These are phyloP conservation scores for Ganaspis brasiliensis DNA, from an alignment of 2,888 invertebrate species.

Conservation along the genomic window DNA sequence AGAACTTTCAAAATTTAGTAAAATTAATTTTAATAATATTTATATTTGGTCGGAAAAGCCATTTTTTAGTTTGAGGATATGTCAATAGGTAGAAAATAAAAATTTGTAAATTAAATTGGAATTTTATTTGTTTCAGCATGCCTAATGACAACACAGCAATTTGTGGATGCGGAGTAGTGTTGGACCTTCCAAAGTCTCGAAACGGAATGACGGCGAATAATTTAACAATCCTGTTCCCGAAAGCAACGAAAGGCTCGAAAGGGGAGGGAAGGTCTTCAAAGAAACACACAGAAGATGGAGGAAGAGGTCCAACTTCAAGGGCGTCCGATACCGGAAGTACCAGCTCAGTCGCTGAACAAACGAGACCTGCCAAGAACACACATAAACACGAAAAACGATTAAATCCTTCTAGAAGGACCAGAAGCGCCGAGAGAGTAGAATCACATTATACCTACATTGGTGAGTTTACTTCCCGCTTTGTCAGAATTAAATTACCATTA, in stretches of 20 bases:
- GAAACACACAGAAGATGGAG: slow-evolving; percentile 64
- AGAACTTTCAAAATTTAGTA: too few species aligned
- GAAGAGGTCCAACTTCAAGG: slow-evolving; percentile 66
- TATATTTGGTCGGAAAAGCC: too few species aligned
- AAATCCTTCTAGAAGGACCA: slow-evolving; percentile 73
- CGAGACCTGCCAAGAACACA: slow-evolving; percentile 64
- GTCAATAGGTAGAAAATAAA: too few species aligned
- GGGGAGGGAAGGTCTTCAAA: slow-evolving; percentile 67
- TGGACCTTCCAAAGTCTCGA: slow-evolving; percentile 70
- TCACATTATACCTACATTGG: slow-evolving; percentile 79
- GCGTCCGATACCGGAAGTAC: slow-evolving; percentile 70
- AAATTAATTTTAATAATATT: too few species aligned
- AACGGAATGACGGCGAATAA: slow-evolving; percentile 68
- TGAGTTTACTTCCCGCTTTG: slow-evolving; percentile 56
- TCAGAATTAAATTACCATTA: slow-evolving; percentile 19
- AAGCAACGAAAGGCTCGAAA: slow-evolving; percentile 66
- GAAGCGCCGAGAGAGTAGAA: slow-evolving; percentile 77
- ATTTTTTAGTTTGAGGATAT: too few species aligned
- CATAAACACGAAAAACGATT: slow-evolving; percentile 72
- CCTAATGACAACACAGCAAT: slow-evolving; percentile 75
- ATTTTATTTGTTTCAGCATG: slow-evolving; percentile 66
- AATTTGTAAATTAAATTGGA: background rate
- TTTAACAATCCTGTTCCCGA: slow-evolving; percentile 69
- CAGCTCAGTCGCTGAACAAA: slow-evolving; percentile 70
- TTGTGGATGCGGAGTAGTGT: slow-evolving; percentile 73